These are phyloP conservation scores for Nasonia longicornis DNA, from an alignment of 1,140 invertebrate genomes.

Conservation along the genomic window DNA sequence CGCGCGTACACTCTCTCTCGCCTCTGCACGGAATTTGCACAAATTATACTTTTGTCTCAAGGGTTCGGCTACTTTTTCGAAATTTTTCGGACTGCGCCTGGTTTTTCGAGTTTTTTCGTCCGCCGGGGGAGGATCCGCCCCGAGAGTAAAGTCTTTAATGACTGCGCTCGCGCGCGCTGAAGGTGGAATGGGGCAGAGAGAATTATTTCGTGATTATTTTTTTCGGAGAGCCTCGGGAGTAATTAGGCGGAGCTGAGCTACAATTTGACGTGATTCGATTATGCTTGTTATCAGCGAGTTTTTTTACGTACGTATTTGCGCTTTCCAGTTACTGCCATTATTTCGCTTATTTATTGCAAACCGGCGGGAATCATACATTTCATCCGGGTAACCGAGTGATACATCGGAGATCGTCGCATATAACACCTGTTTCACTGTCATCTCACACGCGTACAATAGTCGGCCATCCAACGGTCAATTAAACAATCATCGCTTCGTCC, in stretches of 20 bases:
- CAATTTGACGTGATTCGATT: neutral
- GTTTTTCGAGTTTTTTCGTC: conserved; percentile 1
- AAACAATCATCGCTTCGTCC: conserved; percentile 8
- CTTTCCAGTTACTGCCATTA: too few species aligned
- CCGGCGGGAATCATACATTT: too few species aligned
- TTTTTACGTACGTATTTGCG: too few species aligned
- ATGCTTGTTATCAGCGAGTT: conserved; percentile 1
- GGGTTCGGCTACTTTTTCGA: conserved; percentile 22
- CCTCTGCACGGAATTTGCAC: conserved; percentile 40
- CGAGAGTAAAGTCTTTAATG: conserved; percentile 28
- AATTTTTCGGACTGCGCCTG: conserved; percentile 32
- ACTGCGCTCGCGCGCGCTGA: neutral
- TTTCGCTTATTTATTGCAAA: too few species aligned
- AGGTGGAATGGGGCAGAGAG: neutral
- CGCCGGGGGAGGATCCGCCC: neutral
- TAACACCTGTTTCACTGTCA: too few species aligned
- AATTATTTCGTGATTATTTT: neutral
- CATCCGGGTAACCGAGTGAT: too few species aligned
- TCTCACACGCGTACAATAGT: too few species aligned
- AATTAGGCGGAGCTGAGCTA: neutral
- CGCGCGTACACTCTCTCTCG: conserved; percentile 2
- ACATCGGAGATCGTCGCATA: too few species aligned
- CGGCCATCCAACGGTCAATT: neutral
- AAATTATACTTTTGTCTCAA: conserved; percentile 47
- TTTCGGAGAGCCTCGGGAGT: neutral